Evolutionary conservation across 53 echinoderm and acorn worm species (phyloP), one percentile per base, ranked within the genome.

Genomic region (Echinometra lucunter): DNA sequence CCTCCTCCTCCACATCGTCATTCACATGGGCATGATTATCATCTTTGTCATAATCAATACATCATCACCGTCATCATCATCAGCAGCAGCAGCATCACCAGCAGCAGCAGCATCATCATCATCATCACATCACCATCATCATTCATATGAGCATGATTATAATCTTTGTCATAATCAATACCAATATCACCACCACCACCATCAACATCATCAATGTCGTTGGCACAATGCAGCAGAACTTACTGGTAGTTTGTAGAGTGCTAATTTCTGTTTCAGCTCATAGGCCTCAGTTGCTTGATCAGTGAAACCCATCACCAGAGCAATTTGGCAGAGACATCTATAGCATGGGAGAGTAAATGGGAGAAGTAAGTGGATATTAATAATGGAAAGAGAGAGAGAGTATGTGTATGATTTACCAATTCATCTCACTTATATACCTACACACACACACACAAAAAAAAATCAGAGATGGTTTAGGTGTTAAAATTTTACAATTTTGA

Each of bases 281-380:
- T 95, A 99, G 37, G 94, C 88, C 32, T 96, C 96, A 25, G 95
- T 95, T 23, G 97, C 99, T 74, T 98, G 94, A 5, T 99, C 97
- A 42, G 97, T 95, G 92, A 99, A 99, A 28, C 99, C 99, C 67
- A 99, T 98, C 60, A 98, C 94, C 66, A 96, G 96, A 30, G 99
- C 96, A 37, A 97, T 82, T 75, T 99, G 98, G 70, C 99, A 99
- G 45, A 99, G 91, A 87, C 99, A 99, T 66, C 99, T 99, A 60
- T 1, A 94, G 34, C 78, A 78, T 19, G 42, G 8, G 42, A 38
- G 75, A 55, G 12, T 55, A 56, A 56, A 15, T 4, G 55, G 1
- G 13, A 53, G 49, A 47, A 53, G 25, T 44, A n/a, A n/a, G 45
- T 12, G 83, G 11, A 47, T 0, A 47, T 53, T 11, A 53, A 53